Base-by-base conservation (phyloP, 2,113 vertebrate species). In the Phyllostomus discolor region DNA sequence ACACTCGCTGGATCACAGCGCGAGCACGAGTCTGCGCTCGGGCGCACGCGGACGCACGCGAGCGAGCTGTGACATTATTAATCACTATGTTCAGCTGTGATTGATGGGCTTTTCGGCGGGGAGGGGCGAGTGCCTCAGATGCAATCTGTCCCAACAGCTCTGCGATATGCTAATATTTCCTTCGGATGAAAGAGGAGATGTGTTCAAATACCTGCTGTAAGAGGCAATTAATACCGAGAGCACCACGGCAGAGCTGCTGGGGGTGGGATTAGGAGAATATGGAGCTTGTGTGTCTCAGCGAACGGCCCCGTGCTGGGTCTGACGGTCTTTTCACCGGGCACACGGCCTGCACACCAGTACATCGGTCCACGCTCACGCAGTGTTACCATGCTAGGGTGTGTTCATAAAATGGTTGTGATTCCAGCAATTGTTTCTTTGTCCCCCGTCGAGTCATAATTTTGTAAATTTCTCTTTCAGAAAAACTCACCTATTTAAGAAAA, bases 101-200 rank as follows among this genome's bases (percentile, higher is more conserved):
- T 97, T 98, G 98, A 99, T 97, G 87, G 98, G 98, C 97, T 97
- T 98, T 98, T 97, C 97, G 93, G 97, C 75, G 52, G 96, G 10
- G 69, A 98, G 97, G 97, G 98, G 95, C 97, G 96, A 98, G 96
- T 93, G 96, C 96, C 97, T 98, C 97, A 75, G 98, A 98, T 96
- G 95, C 98, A 98, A 98, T 98, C 98, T 98, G 98, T 98, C 98
- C 97, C 97, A 96, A 97, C 98, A 98, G 98, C 97, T 97, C 98
- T 97, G 95, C 1, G 97, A 97, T 98, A 98, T 97, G 98, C 97
- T 98, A 97, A 98, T 98, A 97, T 98, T 98, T 98, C 82, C 98
- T 97, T 97, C 98, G 91, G 98, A 93, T 89, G 96, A 92, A 95
- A 98, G 95, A 73, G 95, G 97, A 97, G 98, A 97, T 96, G 97